phyloP scores from a whole-genome alignment of 1,140 invertebrate species.

The Neodiprion pinetum region DNA sequence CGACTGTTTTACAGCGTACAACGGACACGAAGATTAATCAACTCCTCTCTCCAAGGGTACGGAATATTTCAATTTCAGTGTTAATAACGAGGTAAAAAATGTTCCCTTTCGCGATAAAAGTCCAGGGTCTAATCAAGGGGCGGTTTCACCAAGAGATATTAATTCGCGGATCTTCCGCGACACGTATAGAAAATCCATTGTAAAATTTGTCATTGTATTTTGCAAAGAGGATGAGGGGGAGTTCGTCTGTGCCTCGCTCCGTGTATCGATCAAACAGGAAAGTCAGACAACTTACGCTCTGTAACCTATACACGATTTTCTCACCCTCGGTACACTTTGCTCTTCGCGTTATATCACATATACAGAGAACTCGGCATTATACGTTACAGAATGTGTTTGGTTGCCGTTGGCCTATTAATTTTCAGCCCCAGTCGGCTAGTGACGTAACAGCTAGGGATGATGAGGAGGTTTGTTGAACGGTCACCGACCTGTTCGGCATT shows the following conservation, averaged over 20 bases:
- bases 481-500: conserved; percentile 1
- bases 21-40: too few species aligned
- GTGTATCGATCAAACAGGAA: conserved; percentile 39
- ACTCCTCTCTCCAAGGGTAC: too few species aligned
- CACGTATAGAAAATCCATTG: neutral
- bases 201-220: conserved; percentile 11
- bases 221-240: conserved; percentile 5
- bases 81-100: too few species aligned
- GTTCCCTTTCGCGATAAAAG: too few species aligned
- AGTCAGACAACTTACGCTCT: neutral
- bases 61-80: too few species aligned
- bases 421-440: neutral
- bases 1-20: too few species aligned
- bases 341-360: neutral
- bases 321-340: neutral
- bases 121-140: too few species aligned
- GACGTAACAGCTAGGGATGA: neutral
- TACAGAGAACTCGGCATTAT: conserved; percentile 21
- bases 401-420: conserved; percentile 33
- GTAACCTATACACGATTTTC: conserved; percentile 5
- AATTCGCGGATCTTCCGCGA: too few species aligned
- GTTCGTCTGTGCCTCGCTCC: conserved; percentile 27
- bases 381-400: conserved; percentile 10
- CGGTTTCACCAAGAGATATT: too few species aligned
- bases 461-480: neutral